Evolutionary conservation across 2,888 invertebrate genomes (phyloP).

Genomic region (Lysandra bellargus): DNA sequence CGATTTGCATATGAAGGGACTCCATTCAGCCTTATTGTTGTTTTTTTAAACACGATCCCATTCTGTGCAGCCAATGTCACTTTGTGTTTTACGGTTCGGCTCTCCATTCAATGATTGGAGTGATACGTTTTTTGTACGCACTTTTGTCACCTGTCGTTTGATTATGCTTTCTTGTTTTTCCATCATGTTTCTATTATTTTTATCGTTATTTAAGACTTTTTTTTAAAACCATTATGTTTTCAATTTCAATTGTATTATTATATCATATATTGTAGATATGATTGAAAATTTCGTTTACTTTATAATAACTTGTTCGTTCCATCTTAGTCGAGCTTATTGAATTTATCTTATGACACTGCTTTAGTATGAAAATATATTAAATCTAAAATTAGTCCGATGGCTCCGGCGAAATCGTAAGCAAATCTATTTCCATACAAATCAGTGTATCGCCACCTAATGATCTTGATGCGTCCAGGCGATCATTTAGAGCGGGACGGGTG

Average conservation of each 20-base stretch:
- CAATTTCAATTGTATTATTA: too few species aligned
- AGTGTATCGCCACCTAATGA: conserved; percentile 75
- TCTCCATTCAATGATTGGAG: conserved; percentile 39
- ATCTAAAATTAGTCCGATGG: conserved; percentile 5
- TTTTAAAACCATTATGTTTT: background rate
- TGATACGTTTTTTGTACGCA: conserved; percentile 33
- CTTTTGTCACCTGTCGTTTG: conserved; percentile 23
- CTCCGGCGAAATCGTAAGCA: conserved; percentile 37
- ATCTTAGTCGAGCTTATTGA: background rate
- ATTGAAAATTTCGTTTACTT: background rate
- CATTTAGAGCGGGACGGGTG: conserved; percentile 52
- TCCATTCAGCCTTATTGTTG: conserved; percentile 49
- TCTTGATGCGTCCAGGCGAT: conserved; percentile 67
- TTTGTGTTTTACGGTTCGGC: conserved; percentile 47
- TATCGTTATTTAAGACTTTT: conserved; percentile 15
- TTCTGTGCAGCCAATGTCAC: conserved; percentile 47
- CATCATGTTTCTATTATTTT: background rate
- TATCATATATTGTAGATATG: too few species aligned
- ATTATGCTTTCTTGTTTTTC: conserved; percentile 19
- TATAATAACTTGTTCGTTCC: background rate
- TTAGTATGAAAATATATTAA: background rate
- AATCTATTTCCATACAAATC: conserved; percentile 61
- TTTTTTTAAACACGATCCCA: conserved; percentile 46
- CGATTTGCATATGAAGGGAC: conserved; percentile 73
- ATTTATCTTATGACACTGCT: background rate